Evolutionary conservation across 37 sponge, comb jelly and placozoan species (phyloP), one percentile per base, ranked within the genome.

Genomic region (Theonella swinhoei): DNA sequence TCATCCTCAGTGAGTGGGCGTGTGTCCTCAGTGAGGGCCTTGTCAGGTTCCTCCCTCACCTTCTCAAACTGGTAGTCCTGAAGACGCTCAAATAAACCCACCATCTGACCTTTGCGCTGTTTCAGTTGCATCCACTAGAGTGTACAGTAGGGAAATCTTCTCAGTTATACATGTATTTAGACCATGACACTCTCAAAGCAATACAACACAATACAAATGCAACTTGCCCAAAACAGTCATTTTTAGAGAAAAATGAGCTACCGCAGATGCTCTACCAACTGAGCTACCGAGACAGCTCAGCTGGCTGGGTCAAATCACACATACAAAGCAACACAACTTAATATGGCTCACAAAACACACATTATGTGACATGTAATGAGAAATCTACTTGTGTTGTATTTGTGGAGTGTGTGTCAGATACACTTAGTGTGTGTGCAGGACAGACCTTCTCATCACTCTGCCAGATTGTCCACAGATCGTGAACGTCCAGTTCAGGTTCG

Each of bases 401-500:
- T 11, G 60, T 58, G 17, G 11, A 58, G 11, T 19, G 19, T 20
- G 19, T 19, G 17, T 58, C 19, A 19, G 60, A 11, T 58, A 20
- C 60, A 58, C 19, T 20, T 58, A 19, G 11, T 58, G 39, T 22
- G 28, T 33, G 39, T 22, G 28, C 23, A 23, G 36, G 28, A 40
- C 35, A 19, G 26, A 89, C 93, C 90, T 91, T 94, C 78, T 96
- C 97, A 78, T 98, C 99, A 85, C 87, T 92, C 34, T 84, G 68
- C 60, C 76, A 94, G 14, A 98, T 91, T 68, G 89, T 92, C 91
- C 93, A 98, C 58, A 98, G 78, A 70, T 98, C 99, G 39, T 92
- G 81, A 14, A 82, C 68, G 47, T 64, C 86, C 66, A 98, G 65
- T 39, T 98, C 94, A 22, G 95, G 95, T 54, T 92, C 90, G 22